A percentile compares a stretch with the other conserved stretches of the same genome.
phyloP scores from a whole-genome alignment of 2,888 invertebrate species.

The Gastrophysa polygoni region DNA sequence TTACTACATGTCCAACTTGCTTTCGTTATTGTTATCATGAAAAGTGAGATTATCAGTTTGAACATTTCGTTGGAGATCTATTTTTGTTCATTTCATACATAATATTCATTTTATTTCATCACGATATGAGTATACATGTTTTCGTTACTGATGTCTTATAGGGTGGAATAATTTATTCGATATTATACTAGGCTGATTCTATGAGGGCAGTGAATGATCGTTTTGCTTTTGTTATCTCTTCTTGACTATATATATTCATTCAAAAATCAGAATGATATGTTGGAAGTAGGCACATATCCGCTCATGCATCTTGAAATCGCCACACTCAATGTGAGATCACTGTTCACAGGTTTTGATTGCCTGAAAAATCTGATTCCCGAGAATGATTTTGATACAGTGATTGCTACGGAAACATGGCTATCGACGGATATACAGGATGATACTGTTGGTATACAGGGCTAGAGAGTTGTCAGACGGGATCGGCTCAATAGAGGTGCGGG shows the following conservation, averaged over 20 bases:
- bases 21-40: too few relatives aligned
- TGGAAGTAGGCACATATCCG: neutral
- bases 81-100: too few relatives aligned
- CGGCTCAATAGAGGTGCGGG: slow-evolving; percentile 5
- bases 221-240: neutral
- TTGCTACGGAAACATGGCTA: slow-evolving; percentile 13
- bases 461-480: slow-evolving; percentile 2
- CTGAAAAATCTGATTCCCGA: neutral
- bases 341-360: slow-evolving; percentile 3
- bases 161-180: too few relatives aligned
- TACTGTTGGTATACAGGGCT: neutral
- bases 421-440: neutral
- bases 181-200: too few relatives aligned
- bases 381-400: slow-evolving; percentile 1
- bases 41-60: too few relatives aligned
- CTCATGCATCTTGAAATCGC: neutral
- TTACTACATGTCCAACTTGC: too few relatives aligned
- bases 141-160: too few relatives aligned
- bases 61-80: too few relatives aligned
- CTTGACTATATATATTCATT: neutral
- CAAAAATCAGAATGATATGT: neutral
- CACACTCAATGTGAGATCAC: slow-evolving; percentile 8
- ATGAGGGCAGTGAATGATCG: neutral
- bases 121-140: too few relatives aligned
- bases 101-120: too few relatives aligned